phyloP scores from a whole-genome alignment of 2,797 vertebrate species.

The Choloepus didactylus region DNA sequence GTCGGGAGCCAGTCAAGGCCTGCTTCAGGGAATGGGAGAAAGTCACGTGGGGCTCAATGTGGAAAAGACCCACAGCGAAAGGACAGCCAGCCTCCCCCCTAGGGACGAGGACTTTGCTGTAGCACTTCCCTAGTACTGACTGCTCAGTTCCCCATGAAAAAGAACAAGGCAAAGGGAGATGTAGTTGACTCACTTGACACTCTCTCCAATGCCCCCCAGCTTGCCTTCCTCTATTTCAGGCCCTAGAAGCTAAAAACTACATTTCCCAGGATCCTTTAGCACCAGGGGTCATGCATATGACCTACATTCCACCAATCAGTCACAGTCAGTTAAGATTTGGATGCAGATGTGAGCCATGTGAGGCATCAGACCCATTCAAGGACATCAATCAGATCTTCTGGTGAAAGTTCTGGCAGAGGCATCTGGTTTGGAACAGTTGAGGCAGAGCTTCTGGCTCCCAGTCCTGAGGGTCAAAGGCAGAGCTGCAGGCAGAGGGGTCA shows the following conservation, averaged over 20 bases:
- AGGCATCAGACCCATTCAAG: neutral
- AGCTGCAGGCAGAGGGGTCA: neutral
- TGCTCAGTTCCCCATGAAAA: neutral
- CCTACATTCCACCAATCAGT: neutral
- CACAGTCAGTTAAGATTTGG: neutral
- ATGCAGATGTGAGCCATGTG: neutral
- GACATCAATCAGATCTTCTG: neutral
- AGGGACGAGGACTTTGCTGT: neutral
- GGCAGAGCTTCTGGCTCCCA: neutral
- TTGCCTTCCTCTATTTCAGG: neutral
- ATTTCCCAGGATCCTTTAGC: constrained; percentile 1
- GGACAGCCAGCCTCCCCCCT: neutral
- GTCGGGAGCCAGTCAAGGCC: constrained; percentile 23
- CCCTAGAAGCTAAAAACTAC: neutral
- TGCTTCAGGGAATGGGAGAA: constrained; percentile 35
- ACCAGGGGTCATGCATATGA: neutral
- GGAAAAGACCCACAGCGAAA: neutral
- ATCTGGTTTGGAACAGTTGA: neutral
- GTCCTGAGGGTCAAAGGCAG: neutral
- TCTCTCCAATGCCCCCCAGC: neutral
- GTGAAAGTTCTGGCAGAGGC: neutral
- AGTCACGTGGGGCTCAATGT: neutral
- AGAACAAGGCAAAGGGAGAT: neutral
- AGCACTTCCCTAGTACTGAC: neutral
- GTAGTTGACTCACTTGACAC: neutral